Evolutionary conservation across 1,140 invertebrate genomes (phyloP).

Genomic region (Bombus breviceps): DNA sequence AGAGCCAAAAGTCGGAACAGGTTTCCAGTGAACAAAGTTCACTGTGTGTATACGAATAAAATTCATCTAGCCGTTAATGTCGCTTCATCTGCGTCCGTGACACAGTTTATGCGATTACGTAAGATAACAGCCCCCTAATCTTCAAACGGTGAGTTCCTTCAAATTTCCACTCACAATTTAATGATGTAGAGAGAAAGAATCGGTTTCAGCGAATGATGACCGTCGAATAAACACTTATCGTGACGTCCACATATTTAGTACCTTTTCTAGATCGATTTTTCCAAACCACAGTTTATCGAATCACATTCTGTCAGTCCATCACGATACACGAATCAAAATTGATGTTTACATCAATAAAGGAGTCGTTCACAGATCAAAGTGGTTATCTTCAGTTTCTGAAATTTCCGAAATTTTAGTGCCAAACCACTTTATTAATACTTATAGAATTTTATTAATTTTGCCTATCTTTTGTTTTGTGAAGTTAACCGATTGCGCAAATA

Average conservation of each 20-base stretch:
- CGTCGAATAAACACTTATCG: not conserved
- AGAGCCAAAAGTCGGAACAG: not conserved
- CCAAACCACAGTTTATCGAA: too few relatives aligned
- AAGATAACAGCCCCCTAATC: not conserved
- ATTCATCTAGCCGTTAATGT: slow-evolving; percentile 7
- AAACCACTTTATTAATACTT: too few relatives aligned
- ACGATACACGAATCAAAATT: not conserved
- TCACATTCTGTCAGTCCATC: not conserved
- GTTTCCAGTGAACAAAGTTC: slow-evolving; percentile 14
- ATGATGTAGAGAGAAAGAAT: not conserved
- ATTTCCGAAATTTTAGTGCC: too few relatives aligned
- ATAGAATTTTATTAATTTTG: too few relatives aligned
- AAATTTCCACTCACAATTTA: not conserved
- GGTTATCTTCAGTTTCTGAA: too few relatives aligned
- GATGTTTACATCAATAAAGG: too few relatives aligned
- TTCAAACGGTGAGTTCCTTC: not conserved
- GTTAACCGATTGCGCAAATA: too few relatives aligned
- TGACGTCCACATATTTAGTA: not conserved
- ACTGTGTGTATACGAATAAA: not conserved
- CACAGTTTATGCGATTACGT: slow-evolving; percentile 10
- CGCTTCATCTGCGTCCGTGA: slow-evolving; percentile 2
- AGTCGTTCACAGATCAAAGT: too few relatives aligned
- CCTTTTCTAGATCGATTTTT: not conserved
- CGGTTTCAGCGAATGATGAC: not conserved
- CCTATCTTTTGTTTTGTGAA: too few relatives aligned